These are phyloP conservation scores for Drosophila parvula DNA, from an alignment of 1,140 invertebrate genomes.

Conservation along the genomic window DNA sequence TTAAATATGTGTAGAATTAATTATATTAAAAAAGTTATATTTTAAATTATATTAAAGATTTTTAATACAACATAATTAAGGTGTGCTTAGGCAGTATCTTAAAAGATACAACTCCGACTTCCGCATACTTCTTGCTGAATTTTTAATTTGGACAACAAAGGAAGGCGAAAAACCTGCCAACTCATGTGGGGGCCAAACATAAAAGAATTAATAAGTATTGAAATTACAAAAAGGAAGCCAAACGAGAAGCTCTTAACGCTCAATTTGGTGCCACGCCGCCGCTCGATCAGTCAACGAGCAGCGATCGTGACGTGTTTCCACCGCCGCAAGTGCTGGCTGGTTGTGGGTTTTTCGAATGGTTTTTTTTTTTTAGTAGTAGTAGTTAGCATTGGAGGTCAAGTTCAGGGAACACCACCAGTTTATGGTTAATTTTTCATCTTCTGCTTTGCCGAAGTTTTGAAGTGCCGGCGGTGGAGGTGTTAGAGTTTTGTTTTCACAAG, in stretches of 20 bases:
- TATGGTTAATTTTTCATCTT: slow-evolving; percentile 29
- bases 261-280: slow-evolving; percentile 29
- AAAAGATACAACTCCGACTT: slow-evolving; percentile 28
- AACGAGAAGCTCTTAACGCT: slow-evolving; percentile 50
- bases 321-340: slow-evolving; percentile 20
- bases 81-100: no score
- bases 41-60: slow-evolving; percentile 4
- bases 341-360: slow-evolving; percentile 17
- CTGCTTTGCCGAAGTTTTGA: slow-evolving; percentile 3
- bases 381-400: slow-evolving; percentile 64
- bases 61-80: no score
- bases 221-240: slow-evolving; percentile 38
- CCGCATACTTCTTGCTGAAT: slow-evolving; percentile 49
- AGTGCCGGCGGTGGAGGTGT: slow-evolving; percentile 17
- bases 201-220: slow-evolving; percentile 29
- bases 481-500: slow-evolving; percentile 17
- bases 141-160: slow-evolving; percentile 21
- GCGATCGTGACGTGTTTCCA: slow-evolving; percentile 54
- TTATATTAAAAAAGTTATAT: not conserved
- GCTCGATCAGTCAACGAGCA: slow-evolving; percentile 8
- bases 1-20: no score
- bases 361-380: slow-evolving; percentile 2
- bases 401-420: slow-evolving; percentile 68
- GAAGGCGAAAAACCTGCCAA: slow-evolving; percentile 20
- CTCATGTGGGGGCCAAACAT: slow-evolving; percentile 9